Evolutionary conservation across 2,797 vertebrate species (phyloP).

Genomic region (Babyrousa celebensis): DNA sequence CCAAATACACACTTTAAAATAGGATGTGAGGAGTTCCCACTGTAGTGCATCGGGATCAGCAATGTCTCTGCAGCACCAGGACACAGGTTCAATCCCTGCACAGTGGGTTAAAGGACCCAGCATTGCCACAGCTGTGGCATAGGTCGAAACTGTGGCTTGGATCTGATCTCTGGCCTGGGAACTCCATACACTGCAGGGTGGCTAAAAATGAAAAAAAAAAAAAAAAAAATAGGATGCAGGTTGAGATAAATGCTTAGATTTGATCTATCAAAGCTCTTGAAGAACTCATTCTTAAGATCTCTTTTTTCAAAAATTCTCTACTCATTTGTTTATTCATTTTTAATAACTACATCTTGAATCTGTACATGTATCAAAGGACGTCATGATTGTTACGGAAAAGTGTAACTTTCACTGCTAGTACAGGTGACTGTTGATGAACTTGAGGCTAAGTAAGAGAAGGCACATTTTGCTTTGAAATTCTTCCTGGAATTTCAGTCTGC

Average conservation of each 20-base stretch:
- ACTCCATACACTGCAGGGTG: too few species aligned
- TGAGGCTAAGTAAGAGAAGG: background rate
- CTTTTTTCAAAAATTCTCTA: background rate
- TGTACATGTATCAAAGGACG: background rate
- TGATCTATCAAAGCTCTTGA: background rate
- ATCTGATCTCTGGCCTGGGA: too few species aligned
- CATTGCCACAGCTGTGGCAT: too few species aligned
- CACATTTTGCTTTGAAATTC: constrained; percentile 61
- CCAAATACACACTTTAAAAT: too few species aligned
- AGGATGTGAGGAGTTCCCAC: too few species aligned
- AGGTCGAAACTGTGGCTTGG: too few species aligned
- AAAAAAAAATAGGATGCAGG: too few species aligned
- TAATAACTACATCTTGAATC: constrained; percentile 14
- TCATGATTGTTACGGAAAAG: background rate
- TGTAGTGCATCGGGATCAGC: too few species aligned
- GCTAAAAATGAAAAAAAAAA: too few species aligned
- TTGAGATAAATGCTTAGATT: constrained; percentile 59
- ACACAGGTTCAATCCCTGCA: too few species aligned
- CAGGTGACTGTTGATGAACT: constrained; percentile 11
- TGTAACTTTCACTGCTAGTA: background rate
- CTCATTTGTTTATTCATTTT: constrained; percentile 30
- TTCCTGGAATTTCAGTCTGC: constrained; percentile 46
- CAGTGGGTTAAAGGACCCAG: too few species aligned
- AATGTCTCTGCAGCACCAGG: too few species aligned
- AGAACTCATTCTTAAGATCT: constrained; percentile 38